Conservation (phyloP, 2,113 vertebrate species). For the Oryzias curvinotus region DNA sequence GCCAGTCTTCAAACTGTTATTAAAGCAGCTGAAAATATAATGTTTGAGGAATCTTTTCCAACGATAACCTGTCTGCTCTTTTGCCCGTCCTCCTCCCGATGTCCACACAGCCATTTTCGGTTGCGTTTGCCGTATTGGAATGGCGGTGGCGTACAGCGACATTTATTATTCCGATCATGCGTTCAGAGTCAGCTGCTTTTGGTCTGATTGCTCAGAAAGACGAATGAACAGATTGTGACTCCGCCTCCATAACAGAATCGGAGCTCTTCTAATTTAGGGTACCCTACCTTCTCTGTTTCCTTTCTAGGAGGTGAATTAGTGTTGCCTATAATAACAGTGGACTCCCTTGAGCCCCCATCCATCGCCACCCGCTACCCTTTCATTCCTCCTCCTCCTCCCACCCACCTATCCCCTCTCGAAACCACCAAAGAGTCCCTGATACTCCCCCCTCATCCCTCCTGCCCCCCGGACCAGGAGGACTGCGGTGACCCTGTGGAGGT, state of each 20-base stretch:
- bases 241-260: constrained; percentile 26
- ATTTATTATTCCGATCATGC: neutral
- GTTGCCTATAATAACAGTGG: constrained; percentile 95
- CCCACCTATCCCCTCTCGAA: constrained; percentile 85
- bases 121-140: constrained; percentile 7
- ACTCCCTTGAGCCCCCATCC: constrained; percentile 92
- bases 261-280: constrained; percentile 62
- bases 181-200: constrained; percentile 23
- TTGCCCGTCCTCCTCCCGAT: constrained; percentile 37
- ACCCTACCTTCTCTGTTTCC: constrained; percentile 75
- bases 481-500: constrained; percentile 91
- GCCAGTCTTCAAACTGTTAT: neutral
- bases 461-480: constrained; percentile 90
- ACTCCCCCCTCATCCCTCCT: constrained; percentile 79
- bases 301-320: constrained; percentile 95
- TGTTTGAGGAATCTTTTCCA: constrained; percentile 19
- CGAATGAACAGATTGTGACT: constrained; percentile 49
- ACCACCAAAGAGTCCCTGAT: constrained; percentile 90
- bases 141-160: neutral
- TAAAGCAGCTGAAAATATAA: constrained; percentile 14
- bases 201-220: constrained; percentile 21
- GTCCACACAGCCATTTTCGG: constrained; percentile 19
- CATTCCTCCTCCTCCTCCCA: constrained; percentile 87
- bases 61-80: constrained; percentile 50
- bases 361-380: constrained; percentile 90